A percentile compares a stretch with the other conserved stretches of the same genome.
phyloP scores from a whole-genome alignment of 2,797 vertebrate species.

The Champsocephalus esox region DNA sequence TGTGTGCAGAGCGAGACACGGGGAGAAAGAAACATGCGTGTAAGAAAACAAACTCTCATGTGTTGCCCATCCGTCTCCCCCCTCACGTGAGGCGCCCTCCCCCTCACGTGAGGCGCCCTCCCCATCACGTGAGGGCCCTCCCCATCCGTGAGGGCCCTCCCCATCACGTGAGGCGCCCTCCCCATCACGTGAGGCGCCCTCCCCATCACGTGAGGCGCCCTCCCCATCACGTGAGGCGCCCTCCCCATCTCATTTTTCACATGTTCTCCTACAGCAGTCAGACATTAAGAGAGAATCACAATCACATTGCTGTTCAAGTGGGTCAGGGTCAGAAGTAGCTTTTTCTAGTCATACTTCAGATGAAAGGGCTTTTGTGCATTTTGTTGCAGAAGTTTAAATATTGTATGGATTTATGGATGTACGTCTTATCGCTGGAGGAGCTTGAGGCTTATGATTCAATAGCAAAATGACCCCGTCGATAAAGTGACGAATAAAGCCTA shows the following conservation, averaged over 20 bases:
- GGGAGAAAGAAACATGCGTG: conserved; percentile 47
- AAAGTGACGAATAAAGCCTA: too few species aligned
- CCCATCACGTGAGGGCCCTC: conserved; percentile 24
- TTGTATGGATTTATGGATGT: too few species aligned
- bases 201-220: conserved; percentile 21
- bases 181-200: neutral
- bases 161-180: conserved; percentile 24
- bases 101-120: neutral
- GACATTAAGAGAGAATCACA: conserved; percentile 12
- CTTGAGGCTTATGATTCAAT: too few species aligned
- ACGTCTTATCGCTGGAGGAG: too few species aligned
- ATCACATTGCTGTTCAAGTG: neutral
- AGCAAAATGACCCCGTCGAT: too few species aligned
- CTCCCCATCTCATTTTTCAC: conserved; percentile 21
- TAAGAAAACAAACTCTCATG: conserved; percentile 59
- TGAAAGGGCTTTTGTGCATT: too few species aligned
- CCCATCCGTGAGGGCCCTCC: neutral
- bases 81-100: conserved; percentile 24
- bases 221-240: neutral
- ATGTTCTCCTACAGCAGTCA: conserved; percentile 36
- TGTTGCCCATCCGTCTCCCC: conserved; percentile 32
- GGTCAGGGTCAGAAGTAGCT: neutral
- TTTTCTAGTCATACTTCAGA: neutral
- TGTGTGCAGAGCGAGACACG: conserved; percentile 48
- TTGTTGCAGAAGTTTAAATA: too few species aligned